These are phyloP conservation scores for Eupsilia transversa DNA, from an alignment of 2,888 invertebrate genomes.

Conservation along the genomic window DNA sequence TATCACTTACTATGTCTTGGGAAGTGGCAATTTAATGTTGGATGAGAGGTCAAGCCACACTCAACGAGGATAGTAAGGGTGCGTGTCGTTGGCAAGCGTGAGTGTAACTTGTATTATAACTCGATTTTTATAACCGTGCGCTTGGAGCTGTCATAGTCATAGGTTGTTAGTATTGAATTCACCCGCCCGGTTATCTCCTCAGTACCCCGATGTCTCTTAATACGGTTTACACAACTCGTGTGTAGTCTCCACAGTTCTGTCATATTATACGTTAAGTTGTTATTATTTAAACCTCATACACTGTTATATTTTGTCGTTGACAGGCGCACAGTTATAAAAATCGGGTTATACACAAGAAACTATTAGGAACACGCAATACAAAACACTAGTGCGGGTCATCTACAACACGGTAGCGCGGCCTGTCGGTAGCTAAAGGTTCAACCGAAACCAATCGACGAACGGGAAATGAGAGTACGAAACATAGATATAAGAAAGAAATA, in stretches of 20 bases:
- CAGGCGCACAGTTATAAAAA: too few relatives aligned
- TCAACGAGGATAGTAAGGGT: constrained; percentile 3
- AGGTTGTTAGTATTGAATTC: too few relatives aligned
- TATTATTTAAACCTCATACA: too few relatives aligned
- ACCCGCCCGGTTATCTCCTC: too few relatives aligned
- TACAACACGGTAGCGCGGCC: neutral
- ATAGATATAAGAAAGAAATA: too few relatives aligned
- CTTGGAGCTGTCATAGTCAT: too few relatives aligned
- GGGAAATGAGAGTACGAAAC: neutral
- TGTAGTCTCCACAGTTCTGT: too few relatives aligned
- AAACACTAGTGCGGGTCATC: neutral
- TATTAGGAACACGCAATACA: constrained; percentile 18
- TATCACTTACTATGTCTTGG: constrained; percentile 5
- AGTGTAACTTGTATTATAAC: neutral
- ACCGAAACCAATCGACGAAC: neutral
- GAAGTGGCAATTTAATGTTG: constrained; percentile 16
- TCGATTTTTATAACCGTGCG: too few relatives aligned
- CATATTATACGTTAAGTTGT: too few relatives aligned
- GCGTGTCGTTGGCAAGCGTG: constrained; percentile 25
- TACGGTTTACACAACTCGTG: too few relatives aligned
- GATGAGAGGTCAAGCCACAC: constrained; percentile 9
- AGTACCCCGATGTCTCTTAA: too few relatives aligned
- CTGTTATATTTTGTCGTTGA: too few relatives aligned
- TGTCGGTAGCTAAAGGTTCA: neutral
- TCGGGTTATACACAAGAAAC: constrained; percentile 24